Base-by-base conservation (phyloP, 2,888 invertebrate genomes). In the Trichogramma evanescens region DNA sequence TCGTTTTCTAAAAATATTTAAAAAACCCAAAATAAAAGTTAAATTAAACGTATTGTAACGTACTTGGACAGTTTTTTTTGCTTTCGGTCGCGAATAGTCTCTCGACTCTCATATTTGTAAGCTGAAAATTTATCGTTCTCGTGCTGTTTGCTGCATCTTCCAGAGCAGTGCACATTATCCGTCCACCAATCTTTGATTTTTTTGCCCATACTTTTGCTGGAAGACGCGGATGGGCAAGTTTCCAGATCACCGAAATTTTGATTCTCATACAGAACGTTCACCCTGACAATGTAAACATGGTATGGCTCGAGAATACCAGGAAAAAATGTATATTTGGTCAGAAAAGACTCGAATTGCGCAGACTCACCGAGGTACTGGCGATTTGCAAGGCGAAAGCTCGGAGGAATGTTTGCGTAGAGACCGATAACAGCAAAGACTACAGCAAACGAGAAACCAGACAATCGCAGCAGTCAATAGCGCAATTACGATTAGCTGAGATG, bases 391-490 rank as follows among this genome's bases (percentile, higher is more conserved):
- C n/a, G 64, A 58, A 13, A 52, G 69, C 8, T 69, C 67, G 4
- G 70, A 67, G 3, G 70, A 66, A 56, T 69, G 61, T 50, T 62
- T 71, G 9, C 53, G 65, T 52, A 72, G 64, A 58, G 67, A 72
- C 66, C 67, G 68, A 53, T 72, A 74, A 63, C 73, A 74, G 8
- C 71, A 68, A 13, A 75, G 59, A 40, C 62, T 69, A 38, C 72
- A 59, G 4, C 73, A 74, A 4, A 74, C 68, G 55, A 74, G 59
- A 41, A 75, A 51, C 74, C 74, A 75, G 4, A 73, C 64, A 39
- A 73, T 50, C 54, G 72, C 51, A 43, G 71, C 71, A 56, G 70
- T 70, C 10, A 70, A 68, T 38, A 72, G 55, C 4, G 71, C 72
- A 48, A 75, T 71, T 38, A 71, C 66, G 50, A 74, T 65, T 38